Conservation (phyloP, 2,113 vertebrate species). For the Gadus chalcogrammus region DNA sequence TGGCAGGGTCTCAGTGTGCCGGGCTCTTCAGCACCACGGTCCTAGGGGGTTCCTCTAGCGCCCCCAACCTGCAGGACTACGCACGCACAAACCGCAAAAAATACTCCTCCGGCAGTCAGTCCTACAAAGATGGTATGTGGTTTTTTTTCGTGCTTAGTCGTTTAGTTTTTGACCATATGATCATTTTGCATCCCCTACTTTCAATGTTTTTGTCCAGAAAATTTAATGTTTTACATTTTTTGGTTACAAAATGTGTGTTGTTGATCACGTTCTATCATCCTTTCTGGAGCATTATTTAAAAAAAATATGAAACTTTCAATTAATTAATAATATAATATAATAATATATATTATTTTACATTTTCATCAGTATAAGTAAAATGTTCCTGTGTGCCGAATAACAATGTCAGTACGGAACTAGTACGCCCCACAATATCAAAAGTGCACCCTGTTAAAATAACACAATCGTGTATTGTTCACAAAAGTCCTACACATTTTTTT, state of each 20-base stretch:
- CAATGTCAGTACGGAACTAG: too few species aligned
- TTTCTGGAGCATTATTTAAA: background rate
- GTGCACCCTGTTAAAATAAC: background rate
- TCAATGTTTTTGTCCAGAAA: background rate
- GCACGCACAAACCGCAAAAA: conserved; percentile 98
- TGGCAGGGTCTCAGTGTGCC: conserved; percentile 96
- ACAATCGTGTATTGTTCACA: background rate
- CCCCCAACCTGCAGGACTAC: conserved; percentile 99
- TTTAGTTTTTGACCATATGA: background rate
- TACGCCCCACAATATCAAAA: too few species aligned
- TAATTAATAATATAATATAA: too few species aligned
- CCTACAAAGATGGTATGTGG: conserved; percentile 98
- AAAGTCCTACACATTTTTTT: background rate
- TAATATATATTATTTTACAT: background rate
- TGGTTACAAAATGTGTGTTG: background rate
- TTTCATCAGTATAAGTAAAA: too few species aligned
- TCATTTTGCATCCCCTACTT: background rate
- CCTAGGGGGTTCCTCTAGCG: conserved; percentile 98
- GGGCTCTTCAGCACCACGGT: conserved; percentile 99
- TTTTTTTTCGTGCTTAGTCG: conserved; percentile 2
- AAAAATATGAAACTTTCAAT: too few species aligned
- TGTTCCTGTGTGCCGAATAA: too few species aligned
- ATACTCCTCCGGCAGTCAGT: conserved; percentile 89
- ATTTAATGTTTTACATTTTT: background rate
- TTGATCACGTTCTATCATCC: background rate